phyloP scores from a whole-genome alignment of 2,113 vertebrate genomes.

The Coreoperca whiteheadi region DNA sequence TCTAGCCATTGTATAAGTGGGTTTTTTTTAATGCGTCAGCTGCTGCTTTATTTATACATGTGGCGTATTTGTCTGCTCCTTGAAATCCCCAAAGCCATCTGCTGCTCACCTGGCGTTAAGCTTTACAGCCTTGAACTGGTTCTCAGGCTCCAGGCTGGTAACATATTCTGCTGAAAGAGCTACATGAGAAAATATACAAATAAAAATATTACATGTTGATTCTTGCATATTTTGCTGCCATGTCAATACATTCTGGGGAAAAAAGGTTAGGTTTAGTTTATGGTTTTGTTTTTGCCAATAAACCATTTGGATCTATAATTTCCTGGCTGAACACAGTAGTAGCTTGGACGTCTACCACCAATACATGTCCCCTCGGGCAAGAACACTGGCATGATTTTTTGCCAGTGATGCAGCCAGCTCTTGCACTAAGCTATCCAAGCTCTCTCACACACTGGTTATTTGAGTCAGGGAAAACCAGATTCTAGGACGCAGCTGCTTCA shows the following conservation, averaged over 20 bases:
- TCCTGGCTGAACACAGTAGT: not conserved
- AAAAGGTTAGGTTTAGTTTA: not conserved
- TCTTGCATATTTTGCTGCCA: not conserved
- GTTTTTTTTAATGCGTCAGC: not conserved
- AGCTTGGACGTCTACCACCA: not conserved
- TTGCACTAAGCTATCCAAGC: not conserved
- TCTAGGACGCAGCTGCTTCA: conserved; percentile 53
- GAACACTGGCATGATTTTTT: not conserved
- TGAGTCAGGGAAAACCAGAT: conserved; percentile 52
- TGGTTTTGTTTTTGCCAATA: not conserved
- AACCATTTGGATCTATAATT: not conserved
- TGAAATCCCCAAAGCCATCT: conserved; percentile 72
- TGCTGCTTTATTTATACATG: conserved; percentile 12
- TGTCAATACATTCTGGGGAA: not conserved
- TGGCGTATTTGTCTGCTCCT: conserved; percentile 15
- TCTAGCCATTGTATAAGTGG: not conserved
- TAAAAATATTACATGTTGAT: not conserved
- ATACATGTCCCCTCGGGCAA: not conserved
- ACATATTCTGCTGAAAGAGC: not conserved
- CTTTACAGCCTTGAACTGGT: conserved; percentile 48
- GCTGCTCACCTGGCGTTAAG: conserved; percentile 55
- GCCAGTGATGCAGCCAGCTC: conserved; percentile 18
- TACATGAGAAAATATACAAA: not conserved
- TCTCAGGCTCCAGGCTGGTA: conserved; percentile 14
- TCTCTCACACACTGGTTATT: conserved; percentile 24